A percentile compares a stretch with the other conserved stretches of the same genome.
Conservation (phyloP, 2,113 vertebrate species). For the Perca schrenkii region DNA sequence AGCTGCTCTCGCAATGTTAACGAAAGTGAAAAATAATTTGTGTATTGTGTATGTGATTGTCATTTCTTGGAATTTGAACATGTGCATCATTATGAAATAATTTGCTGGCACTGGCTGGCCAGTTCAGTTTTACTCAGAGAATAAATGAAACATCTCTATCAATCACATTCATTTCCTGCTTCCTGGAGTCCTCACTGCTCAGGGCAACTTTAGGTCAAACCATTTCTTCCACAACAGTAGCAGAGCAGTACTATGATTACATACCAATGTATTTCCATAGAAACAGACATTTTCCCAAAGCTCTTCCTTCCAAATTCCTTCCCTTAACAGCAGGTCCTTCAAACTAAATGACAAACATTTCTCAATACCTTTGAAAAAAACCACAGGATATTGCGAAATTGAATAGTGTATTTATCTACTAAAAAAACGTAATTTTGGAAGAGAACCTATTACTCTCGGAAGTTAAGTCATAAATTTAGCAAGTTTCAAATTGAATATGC, state of each 20-base stretch:
- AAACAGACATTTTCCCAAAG: neutral
- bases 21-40: too few species aligned
- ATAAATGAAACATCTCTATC: neutral
- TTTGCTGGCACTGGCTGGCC: conserved; percentile 9
- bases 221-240: neutral
- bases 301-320: neutral
- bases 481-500: too few species aligned
- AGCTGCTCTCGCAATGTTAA: too few species aligned
- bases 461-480: too few species aligned
- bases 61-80: neutral
- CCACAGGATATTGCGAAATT: too few species aligned
- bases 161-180: conserved; percentile 30
- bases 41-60: too few species aligned
- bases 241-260: neutral
- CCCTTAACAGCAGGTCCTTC: too few species aligned
- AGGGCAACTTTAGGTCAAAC: neutral
- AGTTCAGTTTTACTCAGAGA: conserved; percentile 17
- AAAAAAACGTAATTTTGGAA: too few species aligned
- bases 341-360: too few species aligned
- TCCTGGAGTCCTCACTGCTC: neutral
- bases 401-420: too few species aligned
- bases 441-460: too few species aligned
- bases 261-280: neutral
- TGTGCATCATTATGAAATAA: conserved; percentile 19
- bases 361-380: too few species aligned